Evolutionary conservation across 1,140 invertebrate genomes (phyloP).

Genomic region (Rhynchophorus ferrugineus): DNA sequence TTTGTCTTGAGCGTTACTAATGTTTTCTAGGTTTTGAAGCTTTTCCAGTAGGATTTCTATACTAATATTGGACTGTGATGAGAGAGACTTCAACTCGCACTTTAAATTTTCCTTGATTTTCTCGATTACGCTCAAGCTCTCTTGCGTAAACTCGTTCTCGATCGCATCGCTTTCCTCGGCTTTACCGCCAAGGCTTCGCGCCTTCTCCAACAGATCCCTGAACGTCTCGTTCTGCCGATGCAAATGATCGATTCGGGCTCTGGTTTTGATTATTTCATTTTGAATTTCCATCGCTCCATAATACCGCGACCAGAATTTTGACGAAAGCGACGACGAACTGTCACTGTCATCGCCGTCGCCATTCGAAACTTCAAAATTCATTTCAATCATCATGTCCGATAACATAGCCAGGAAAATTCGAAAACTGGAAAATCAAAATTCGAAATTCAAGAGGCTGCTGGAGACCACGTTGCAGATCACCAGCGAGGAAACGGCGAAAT

Average conservation of each 20-base stretch:
- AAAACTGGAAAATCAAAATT: constrained; percentile 15
- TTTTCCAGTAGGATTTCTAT: background rate
- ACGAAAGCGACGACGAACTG: background rate
- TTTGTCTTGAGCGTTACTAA: constrained; percentile 7
- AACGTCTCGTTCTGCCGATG: constrained; percentile 20
- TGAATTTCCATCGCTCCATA: constrained; percentile 22
- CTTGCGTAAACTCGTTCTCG: constrained; percentile 13
- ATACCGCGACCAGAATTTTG: constrained; percentile 7
- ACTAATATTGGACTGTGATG: background rate
- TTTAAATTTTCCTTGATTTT: constrained; percentile 18
- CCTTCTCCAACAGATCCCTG: constrained; percentile 19
- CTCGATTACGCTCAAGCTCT: constrained; percentile 18
- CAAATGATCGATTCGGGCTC: constrained; percentile 12
- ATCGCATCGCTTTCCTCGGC: constrained; percentile 5
- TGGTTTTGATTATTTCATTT: constrained; percentile 21
- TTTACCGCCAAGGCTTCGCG: constrained; percentile 12
- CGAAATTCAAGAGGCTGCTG: constrained; percentile 14
- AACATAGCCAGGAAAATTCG: constrained; percentile 4
- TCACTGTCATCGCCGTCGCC: background rate
- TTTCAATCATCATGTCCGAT: constrained; percentile 11
- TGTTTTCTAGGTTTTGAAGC: constrained; percentile 13
- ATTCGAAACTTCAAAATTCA: background rate
- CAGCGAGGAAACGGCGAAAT: constrained; percentile 4
- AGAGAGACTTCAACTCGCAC: constrained; percentile 11
- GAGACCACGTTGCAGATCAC: constrained; percentile 8